Base-by-base conservation (phyloP, 2,113 vertebrate genomes). In the Otis tarda region DNA sequence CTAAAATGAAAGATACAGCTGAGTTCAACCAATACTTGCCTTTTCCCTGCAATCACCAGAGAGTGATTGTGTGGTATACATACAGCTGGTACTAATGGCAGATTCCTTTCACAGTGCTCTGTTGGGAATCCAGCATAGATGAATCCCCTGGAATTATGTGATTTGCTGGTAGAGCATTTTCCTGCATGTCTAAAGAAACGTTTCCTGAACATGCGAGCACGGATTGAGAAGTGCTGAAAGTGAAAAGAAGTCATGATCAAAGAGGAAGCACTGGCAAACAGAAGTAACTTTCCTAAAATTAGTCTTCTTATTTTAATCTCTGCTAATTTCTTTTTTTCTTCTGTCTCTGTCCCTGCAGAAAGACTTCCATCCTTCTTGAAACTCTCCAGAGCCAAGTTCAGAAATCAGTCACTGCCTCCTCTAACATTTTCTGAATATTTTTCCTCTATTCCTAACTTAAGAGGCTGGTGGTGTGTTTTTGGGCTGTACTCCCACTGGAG, bases 81-180 rank as follows among this genome's bases (percentile, higher is more conserved):
- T 91, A 89, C 95, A 97, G 95, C 91, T 95, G 95, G 89, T 76
- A 33, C 89, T 95, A 84, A 95, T 79, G 87, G 89, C 61, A 82
- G 83, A 91, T 79, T 95, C 91, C 84, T 49, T 85, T 74, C 77
- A 60, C 93, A 96, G 74, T 75, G 65, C 81, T 89, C 93, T 95
- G 78, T 81, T 93, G 95, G 96, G 94, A 96, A 87, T 87, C 78
- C 65, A 76, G 61, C 57, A 19, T 50, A 79, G 83, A 95, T 95
- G 57, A 79, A 95, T 89, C 87, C 87, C 84, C 57, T 89, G 94
- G 89, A 97, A 97, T 92, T 87, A 57, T 24, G 74, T 73, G 61
- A 75, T 91, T 95, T 95, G 78, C 65, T 95, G 74, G 74, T 73
- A 53, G 49, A 93, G 93, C 89, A 61, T 93, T 95, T 87, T 89